Evolutionary conservation across 2,888 invertebrate genomes (phyloP).

Genomic region (Junonia oenone): DNA sequence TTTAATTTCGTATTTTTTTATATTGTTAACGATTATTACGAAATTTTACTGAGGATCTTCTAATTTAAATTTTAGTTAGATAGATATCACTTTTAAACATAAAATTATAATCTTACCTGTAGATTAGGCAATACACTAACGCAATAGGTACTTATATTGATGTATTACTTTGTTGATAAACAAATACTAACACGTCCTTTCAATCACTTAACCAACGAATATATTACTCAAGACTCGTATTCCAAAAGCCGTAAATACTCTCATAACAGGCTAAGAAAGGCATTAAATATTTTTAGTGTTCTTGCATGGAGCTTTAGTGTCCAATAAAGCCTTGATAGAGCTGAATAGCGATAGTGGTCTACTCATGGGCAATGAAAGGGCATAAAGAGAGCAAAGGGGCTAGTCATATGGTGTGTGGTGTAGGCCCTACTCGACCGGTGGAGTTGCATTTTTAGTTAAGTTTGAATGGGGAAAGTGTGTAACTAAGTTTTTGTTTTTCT

Average conservation of each 20-base stretch:
- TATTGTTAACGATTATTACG: no score
- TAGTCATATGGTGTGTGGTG: neutral
- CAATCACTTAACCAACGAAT: neutral
- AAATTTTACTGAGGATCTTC: no score
- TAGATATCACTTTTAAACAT: no score
- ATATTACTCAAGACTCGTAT: neutral
- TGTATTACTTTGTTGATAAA: no score
- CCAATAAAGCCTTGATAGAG: neutral
- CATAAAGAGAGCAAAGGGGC: constrained; percentile 41
- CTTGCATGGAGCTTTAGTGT: neutral
- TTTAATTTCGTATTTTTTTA: no score
- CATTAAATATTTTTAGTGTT: constrained; percentile 2
- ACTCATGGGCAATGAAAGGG: constrained; percentile 40
- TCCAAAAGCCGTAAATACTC: neutral
- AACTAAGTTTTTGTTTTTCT: no score
- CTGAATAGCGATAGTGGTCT: constrained; percentile 24
- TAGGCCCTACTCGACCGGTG: neutral
- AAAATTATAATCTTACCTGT: no score
- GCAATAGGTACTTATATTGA: no score
- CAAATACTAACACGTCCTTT: no score
- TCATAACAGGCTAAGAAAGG: neutral
- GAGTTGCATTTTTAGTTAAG: neutral
- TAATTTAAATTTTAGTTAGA: no score
- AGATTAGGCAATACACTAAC: no score
- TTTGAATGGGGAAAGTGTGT: no score